A percentile compares a stretch with the other conserved stretches of the same genome.
Conservation (phyloP, 2,888 invertebrate species). For the Spilosoma lubricipeda region DNA sequence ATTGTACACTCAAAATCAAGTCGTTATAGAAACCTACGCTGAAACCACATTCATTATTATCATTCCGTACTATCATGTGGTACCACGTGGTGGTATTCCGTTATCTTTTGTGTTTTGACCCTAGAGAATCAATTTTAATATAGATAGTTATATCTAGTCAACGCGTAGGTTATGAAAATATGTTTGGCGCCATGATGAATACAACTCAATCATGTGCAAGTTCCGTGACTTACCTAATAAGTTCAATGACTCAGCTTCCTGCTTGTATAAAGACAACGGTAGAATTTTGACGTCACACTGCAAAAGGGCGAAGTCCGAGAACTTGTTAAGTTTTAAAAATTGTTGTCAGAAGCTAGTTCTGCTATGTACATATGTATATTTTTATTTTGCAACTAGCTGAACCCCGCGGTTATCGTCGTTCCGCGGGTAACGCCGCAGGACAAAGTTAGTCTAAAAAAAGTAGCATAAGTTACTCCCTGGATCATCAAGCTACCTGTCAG, state of each 20-base stretch:
- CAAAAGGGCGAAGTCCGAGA: neutral
- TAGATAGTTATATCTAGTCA: neutral
- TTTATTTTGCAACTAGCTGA: no score
- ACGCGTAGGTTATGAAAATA: neutral
- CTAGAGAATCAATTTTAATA: neutral
- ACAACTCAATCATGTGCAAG: slow-evolving; percentile 22
- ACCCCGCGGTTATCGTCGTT: no score
- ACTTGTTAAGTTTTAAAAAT: no score
- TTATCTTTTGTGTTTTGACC: neutral
- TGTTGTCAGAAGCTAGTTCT: no score
- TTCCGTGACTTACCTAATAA: slow-evolving; percentile 8
- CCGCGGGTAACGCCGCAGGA: no score
- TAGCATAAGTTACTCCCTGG: no score
- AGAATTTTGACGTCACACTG: no score
- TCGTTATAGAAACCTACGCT: neutral
- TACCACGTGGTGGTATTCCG: neutral
- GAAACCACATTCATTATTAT: neutral
- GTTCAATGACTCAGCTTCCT: slow-evolving; percentile 18
- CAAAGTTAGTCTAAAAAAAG: no score
- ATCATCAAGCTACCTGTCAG: no score
- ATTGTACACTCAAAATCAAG: neutral
- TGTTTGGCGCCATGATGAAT: neutral
- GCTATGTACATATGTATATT: no score
- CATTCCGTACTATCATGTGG: neutral
- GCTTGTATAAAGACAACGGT: slow-evolving; percentile 33